Evolutionary conservation across 2,888 invertebrate species (phyloP), one percentile per base, ranked within the genome.

Genomic region (Chydorus sphaericus): DNA sequence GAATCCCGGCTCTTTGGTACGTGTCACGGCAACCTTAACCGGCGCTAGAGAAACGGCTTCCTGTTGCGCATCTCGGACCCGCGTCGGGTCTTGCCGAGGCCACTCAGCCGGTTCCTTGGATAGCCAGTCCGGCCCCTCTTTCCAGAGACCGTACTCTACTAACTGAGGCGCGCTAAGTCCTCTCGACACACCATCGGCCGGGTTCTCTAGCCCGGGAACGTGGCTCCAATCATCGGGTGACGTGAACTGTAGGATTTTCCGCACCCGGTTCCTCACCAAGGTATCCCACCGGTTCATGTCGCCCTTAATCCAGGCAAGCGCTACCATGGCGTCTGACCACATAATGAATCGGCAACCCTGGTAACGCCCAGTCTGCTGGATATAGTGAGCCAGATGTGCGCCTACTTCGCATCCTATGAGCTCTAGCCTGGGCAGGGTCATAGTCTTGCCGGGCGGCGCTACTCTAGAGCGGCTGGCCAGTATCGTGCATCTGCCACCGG

Each of bases 281-380:
- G 58, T 31, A 14, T 58, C 56, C 59, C 60, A 60, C 14, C 50
- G 33, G 44, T 49, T 26, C 14, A 51, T 48, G 28, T 55, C 51
- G 18, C 55, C 52, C 36, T 57, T 55, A n/a, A 61, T 60, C 60
- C 60, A 62, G 6, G 37, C 20, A 11, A 59, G 36, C 4, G 52
- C 56, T n/a, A 59, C 56, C 11, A 8, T 39, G 26, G 55, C 61
- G 37, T 57, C 62, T 37, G 58, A 56, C 58, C 56, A 62, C 53
- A 29, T 57, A 38, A 38, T 54, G 11, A 37, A 28, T 14, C 55
- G 53, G 33, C 48, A 29, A 16, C 7, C 10, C 39, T 52, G 37
- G 23, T 56, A 26, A 23, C 50, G 33, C 8, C 60, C 33, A 4
- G 57, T 55, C 10, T 29, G 26, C 18, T 48, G 56, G 4, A 60